Percentiles rank a stretch among this genome's conserved stretches.
Conservation (phyloP, 92 coral and sea anemone species). For the Plumapathes pennacea region DNA sequence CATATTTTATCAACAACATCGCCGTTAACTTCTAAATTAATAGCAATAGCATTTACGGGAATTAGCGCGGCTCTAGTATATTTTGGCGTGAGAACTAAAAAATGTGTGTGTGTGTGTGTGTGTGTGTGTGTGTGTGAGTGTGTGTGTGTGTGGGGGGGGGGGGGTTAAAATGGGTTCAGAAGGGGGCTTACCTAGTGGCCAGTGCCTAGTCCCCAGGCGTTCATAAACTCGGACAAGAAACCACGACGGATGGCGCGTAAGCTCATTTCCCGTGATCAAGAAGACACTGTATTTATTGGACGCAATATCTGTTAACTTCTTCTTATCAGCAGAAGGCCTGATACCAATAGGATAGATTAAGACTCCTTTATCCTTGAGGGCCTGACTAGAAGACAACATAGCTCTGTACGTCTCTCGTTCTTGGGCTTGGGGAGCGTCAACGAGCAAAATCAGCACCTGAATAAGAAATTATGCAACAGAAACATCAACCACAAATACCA, state of each 20-base stretch:
- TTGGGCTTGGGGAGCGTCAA: constrained; percentile 36
- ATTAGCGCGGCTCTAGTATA: no score
- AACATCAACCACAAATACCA: no score
- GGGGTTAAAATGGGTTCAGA: no score
- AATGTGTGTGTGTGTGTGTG: no score
- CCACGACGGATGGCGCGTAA: constrained; percentile 21
- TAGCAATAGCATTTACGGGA: no score
- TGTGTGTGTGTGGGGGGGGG: no score
- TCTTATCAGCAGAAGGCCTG: constrained; percentile 19
- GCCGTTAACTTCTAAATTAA: no score
- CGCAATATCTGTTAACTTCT: constrained; percentile 49
- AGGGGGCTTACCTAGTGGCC: constrained; percentile 64
- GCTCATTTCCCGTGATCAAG: constrained; percentile 17
- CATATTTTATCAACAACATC: no score
- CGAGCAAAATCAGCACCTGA: constrained; percentile 51
- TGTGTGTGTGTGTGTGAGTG: no score
- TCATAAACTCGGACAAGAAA: constrained; percentile 37
- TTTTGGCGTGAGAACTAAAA: no score
- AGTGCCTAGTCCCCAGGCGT: constrained; percentile 25
- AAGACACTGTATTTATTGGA: constrained; percentile 36
- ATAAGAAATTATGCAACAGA: not conserved
- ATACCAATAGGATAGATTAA: constrained; percentile 52
- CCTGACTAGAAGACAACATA: constrained; percentile 35
- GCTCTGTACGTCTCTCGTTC: constrained; percentile 23
- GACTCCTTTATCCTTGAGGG: constrained; percentile 48